Conservation (phyloP, 2,888 invertebrate genomes). For the Notocelia uddmanniana region DNA sequence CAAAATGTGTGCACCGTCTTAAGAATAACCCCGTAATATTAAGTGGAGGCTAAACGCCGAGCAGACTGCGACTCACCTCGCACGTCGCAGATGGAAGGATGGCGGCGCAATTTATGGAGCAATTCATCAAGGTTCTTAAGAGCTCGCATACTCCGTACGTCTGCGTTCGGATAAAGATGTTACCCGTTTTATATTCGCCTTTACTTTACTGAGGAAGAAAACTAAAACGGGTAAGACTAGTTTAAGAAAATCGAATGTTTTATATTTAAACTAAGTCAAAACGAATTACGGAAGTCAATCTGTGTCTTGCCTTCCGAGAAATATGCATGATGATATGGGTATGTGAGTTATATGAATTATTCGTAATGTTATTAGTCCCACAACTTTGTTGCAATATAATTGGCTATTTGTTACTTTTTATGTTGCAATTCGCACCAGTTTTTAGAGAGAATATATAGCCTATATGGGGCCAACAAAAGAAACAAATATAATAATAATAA, state of each 20-base stretch:
- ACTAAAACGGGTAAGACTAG: not conserved
- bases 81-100: constrained; percentile 57
- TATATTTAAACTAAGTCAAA: too few relatives aligned
- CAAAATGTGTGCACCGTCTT: not conserved
- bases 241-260: not conserved
- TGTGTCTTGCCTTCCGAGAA: too few relatives aligned
- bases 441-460: too few relatives aligned
- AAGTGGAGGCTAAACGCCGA: constrained; percentile 57
- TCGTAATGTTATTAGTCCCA: too few relatives aligned
- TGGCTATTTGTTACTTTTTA: too few relatives aligned
- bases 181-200: constrained; percentile 15
- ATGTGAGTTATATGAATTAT: too few relatives aligned
- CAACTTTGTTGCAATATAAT: too few relatives aligned
- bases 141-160: constrained; percentile 50
- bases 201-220: constrained; percentile 14
- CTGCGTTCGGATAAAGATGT: constrained; percentile 26
- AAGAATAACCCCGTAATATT: constrained; percentile 27
- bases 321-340: too few relatives aligned
- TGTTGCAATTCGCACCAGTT: too few relatives aligned
- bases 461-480: too few relatives aligned
- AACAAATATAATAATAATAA: too few relatives aligned
- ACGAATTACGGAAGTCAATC: too few relatives aligned
- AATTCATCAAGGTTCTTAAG: constrained; percentile 66
- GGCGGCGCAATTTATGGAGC: constrained; percentile 66
- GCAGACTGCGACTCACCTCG: constrained; percentile 50